These are phyloP conservation scores for Aphelenchoides avenae DNA, from an alignment of 1,140 invertebrate species.

Conservation along the genomic window DNA sequence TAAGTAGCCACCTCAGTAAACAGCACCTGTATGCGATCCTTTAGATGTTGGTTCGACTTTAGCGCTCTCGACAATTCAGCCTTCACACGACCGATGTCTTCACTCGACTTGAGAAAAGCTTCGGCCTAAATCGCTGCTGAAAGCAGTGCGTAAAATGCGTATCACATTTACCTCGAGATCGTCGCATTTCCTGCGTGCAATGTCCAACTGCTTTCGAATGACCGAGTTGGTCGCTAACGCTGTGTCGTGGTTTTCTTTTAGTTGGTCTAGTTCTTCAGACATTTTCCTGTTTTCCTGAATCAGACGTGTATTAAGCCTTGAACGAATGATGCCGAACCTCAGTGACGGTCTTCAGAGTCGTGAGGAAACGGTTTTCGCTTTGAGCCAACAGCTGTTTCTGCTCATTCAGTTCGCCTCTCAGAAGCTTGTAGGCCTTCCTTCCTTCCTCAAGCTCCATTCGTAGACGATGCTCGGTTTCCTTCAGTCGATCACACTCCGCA, in stretches of 20 bases:
- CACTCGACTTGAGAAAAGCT: conserved; percentile 1
- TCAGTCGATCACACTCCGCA: conserved; percentile 7
- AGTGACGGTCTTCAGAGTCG: not conserved
- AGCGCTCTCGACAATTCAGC: too few species aligned
- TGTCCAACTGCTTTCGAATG: conserved; percentile 8
- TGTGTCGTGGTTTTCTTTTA: conserved; percentile 9
- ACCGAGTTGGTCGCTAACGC: not conserved
- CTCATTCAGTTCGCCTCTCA: not conserved
- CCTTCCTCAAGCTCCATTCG: conserved; percentile 1
- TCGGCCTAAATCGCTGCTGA: conserved; percentile 3
- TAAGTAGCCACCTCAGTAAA: conserved; percentile 1
- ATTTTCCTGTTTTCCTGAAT: conserved; percentile 7
- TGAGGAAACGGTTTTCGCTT: not conserved
- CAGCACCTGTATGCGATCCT: not conserved
- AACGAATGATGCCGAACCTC: not conserved
- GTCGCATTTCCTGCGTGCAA: conserved; percentile 4
- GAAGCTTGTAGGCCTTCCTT: not conserved
- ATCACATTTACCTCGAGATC: conserved; percentile 1
- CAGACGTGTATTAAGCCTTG: not conserved
- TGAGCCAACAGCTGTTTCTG: not conserved
- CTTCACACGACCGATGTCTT: not conserved
- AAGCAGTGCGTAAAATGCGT: not conserved
- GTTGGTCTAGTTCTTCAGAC: conserved; percentile 2
- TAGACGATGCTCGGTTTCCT: conserved; percentile 1
- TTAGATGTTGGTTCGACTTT: too few species aligned